These are phyloP conservation scores for Nothobranchius furzeri DNA, from an alignment of 2,113 vertebrate species.

Conservation along the genomic window DNA sequence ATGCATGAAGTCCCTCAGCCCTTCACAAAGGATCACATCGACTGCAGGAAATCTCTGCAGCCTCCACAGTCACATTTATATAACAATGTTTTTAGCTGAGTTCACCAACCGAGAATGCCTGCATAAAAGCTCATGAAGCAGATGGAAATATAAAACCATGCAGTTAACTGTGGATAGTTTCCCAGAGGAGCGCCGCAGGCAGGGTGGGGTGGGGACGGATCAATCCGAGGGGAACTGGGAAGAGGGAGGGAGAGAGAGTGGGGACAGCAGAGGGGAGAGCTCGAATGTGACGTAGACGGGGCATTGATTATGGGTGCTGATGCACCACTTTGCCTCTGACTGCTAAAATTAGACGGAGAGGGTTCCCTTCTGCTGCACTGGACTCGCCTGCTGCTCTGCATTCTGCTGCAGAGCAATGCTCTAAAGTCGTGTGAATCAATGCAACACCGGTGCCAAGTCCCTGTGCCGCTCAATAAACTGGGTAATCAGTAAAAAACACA, in stretches of 20 bases:
- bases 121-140: neutral
- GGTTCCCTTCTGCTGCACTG: slow-evolving; percentile 68
- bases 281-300: slow-evolving; percentile 55
- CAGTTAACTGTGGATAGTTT: slow-evolving; percentile 19
- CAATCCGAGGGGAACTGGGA: slow-evolving; percentile 22
- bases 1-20: neutral
- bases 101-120: neutral
- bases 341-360: slow-evolving; percentile 76
- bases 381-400: slow-evolving; percentile 50
- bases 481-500: neutral
- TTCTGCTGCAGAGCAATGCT: slow-evolving; percentile 61
- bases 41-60: neutral
- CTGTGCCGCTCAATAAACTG: slow-evolving; percentile 14
- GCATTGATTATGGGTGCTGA: slow-evolving; percentile 67
- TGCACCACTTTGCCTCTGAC: slow-evolving; percentile 59
- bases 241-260: slow-evolving; percentile 4
- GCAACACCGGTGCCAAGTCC: neutral
- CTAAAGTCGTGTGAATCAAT: slow-evolving; percentile 22
- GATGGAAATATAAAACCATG: slow-evolving; percentile 16
- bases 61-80: too few relatives aligned
- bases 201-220: slow-evolving; percentile 14
- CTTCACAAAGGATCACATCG: too few relatives aligned
- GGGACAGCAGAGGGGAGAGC: slow-evolving; percentile 11
- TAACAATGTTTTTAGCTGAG: too few relatives aligned
- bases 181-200: slow-evolving; percentile 10